phyloP scores from a whole-genome alignment of 2,797 vertebrate genomes.

The Myotis findleyi region DNA sequence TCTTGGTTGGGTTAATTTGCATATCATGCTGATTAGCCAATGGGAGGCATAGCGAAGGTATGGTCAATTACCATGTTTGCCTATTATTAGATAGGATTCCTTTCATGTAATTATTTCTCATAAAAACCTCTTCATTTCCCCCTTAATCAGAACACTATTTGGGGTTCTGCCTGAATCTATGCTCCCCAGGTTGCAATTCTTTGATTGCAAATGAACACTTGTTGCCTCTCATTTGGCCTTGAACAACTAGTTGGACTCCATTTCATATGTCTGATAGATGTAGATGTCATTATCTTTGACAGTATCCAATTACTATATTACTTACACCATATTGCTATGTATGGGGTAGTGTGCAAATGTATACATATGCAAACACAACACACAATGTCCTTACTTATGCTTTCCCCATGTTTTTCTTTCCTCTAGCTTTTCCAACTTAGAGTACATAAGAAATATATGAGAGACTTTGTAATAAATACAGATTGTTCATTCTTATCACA shows the following conservation, averaged over 20 bases:
- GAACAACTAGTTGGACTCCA: neutral
- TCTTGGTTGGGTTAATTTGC: no score
- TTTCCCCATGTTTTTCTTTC: neutral
- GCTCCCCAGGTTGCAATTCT: neutral
- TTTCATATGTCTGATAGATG: neutral
- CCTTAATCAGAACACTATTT: neutral
- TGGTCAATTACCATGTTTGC: no score
- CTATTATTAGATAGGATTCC: no score
- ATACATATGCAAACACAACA: fast-evolving
- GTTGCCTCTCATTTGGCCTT: neutral
- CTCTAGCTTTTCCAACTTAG: neutral
- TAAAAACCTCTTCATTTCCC: neutral
- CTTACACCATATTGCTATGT: neutral
- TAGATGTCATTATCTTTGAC: neutral
- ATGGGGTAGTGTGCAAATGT: neutral
- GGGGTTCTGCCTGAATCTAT: neutral
- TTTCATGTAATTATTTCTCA: neutral
- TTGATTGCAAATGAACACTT: neutral
- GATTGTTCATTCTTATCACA: neutral
- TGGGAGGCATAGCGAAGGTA: no score
- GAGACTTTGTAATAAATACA: neutral
- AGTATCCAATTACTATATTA: neutral
- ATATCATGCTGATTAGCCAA: no score
- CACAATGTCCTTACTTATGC: neutral
- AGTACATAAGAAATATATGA: neutral